Evolutionary conservation across 2,797 vertebrate species (phyloP).

Genomic region (Argyrosomus regius): DNA sequence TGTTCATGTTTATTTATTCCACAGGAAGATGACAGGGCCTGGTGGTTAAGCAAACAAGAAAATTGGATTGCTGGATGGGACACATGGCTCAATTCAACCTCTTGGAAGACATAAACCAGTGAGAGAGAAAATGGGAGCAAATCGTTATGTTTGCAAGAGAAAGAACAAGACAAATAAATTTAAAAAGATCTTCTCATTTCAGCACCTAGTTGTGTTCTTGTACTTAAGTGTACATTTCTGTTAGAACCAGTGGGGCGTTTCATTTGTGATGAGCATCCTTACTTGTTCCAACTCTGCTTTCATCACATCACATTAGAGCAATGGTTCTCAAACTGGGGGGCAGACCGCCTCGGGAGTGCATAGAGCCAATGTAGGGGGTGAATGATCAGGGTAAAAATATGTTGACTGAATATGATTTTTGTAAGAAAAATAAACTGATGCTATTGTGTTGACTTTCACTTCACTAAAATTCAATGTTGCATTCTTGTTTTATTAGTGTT

Average conservation of each 20-base stretch:
- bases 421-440: no score
- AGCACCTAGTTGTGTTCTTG: neutral
- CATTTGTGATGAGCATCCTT: neutral
- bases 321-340: no score
- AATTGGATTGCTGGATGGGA: constrained; percentile 43
- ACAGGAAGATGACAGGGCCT: neutral
- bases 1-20: constrained; percentile 35
- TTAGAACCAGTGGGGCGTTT: constrained; percentile 3
- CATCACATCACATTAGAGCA: constrained; percentile 2
- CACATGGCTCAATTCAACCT: constrained; percentile 54
- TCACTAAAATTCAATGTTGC: no score
- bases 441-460: no score
- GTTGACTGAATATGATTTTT: no score
- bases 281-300: neutral
- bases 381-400: no score
- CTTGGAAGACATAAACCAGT: constrained; percentile 28
- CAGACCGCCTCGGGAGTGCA: no score
- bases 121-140: constrained; percentile 5
- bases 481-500: no score
- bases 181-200: neutral
- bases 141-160: constrained; percentile 17
- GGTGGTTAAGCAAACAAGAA: constrained; percentile 52
- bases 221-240: neutral
- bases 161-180: constrained; percentile 31
- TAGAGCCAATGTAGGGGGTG: no score